Evolutionary conservation across 2,888 invertebrate genomes (phyloP).

Genomic region (Ethmia dodecea): DNA sequence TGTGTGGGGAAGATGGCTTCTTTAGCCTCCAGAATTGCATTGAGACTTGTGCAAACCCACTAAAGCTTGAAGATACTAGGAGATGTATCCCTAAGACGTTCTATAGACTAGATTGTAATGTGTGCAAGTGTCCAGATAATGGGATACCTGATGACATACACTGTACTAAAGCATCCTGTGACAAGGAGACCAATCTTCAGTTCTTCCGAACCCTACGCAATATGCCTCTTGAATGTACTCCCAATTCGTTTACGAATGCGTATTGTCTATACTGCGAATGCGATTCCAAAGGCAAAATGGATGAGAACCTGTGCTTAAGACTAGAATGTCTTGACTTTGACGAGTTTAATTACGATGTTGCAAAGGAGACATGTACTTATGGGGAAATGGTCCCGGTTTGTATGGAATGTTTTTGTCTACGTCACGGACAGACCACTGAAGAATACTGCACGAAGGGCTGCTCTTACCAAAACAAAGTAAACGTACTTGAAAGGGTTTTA

Average conservation of each 20-base stretch:
- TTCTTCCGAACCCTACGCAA: constrained; percentile 28
- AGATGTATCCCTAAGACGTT: constrained; percentile 46
- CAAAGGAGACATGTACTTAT: constrained; percentile 35
- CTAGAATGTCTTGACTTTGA: constrained; percentile 35
- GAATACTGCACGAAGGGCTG: constrained; percentile 52
- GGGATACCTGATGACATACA: constrained; percentile 34
- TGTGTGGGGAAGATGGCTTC: constrained; percentile 51
- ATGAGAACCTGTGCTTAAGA: constrained; percentile 47
- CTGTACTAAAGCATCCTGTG: constrained; percentile 39
- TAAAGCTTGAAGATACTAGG: constrained; percentile 10
- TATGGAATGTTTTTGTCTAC: constrained; percentile 53
- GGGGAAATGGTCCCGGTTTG: constrained; percentile 56
- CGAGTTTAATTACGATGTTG: constrained; percentile 27
- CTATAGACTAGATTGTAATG: constrained; percentile 48
- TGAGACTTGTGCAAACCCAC: constrained; percentile 35
- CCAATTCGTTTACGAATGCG: constrained; percentile 43
- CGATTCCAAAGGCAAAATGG: constrained; percentile 33
- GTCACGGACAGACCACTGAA: constrained; percentile 31
- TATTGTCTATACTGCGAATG: constrained; percentile 60
- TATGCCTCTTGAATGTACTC: constrained; percentile 29
- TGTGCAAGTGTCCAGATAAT: constrained; percentile 49
- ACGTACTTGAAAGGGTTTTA: constrained; percentile 43
- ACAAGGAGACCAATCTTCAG: constrained; percentile 17
- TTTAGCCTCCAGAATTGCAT: constrained; percentile 48
- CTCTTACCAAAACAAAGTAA: constrained; percentile 41